Conservation (phyloP, 2,113 vertebrate genomes). For the Todiramphus saurophagus region DNA sequence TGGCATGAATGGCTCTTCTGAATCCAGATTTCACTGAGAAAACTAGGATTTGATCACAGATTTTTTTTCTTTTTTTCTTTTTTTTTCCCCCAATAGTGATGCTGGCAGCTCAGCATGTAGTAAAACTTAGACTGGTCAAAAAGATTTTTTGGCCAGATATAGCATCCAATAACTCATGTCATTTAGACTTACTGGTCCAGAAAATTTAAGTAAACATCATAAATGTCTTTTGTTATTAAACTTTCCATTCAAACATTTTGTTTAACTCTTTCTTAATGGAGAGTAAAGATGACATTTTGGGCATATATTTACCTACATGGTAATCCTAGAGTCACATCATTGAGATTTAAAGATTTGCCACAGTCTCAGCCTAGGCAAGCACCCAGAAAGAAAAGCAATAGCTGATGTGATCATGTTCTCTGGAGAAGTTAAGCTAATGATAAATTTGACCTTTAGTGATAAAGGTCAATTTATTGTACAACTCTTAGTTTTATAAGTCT, state of each 20-base stretch:
- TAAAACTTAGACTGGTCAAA: constrained; percentile 79
- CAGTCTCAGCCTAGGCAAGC: background rate
- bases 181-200: constrained; percentile 77
- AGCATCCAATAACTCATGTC: constrained; percentile 81
- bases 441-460: constrained; percentile 24
- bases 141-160: constrained; percentile 81
- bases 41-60: constrained; percentile 77
- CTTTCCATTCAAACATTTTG: constrained; percentile 79
- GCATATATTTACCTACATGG: constrained; percentile 2
- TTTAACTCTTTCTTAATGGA: constrained; percentile 79
- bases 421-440: constrained; percentile 30
- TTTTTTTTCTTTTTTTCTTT: background rate
- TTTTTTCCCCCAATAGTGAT: constrained; percentile 57
- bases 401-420: background rate
- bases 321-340: constrained; percentile 46
- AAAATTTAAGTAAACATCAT: constrained; percentile 86
- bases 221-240: constrained; percentile 86
- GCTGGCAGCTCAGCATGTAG: constrained; percentile 74
- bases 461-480: constrained; percentile 55
- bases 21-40: constrained; percentile 77
- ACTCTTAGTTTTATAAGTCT: constrained; percentile 23
- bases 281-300: constrained; percentile 58
- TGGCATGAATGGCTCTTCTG: constrained; percentile 74
- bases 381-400: background rate
- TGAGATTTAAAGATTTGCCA: constrained; percentile 15